Conservation (phyloP, 2,797 vertebrate genomes). For the Rhynchotus rufescens region DNA sequence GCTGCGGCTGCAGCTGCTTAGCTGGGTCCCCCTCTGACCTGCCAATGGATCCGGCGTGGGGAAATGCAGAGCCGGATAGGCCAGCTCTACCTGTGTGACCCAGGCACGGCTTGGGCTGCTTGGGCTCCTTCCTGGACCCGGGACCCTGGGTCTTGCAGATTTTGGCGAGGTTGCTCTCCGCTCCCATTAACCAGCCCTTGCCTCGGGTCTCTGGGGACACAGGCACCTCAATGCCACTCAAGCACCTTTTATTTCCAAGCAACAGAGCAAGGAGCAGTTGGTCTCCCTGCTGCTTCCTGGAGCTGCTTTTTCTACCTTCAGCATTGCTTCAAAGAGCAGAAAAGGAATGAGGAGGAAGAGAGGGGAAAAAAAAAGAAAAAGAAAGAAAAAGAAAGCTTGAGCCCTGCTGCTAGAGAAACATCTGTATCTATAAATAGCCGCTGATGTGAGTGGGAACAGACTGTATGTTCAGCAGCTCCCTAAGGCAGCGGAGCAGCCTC, state of each 20-base stretch:
- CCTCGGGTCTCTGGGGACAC: neutral
- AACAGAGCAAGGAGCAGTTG: accelerated
- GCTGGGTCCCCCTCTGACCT: too few species aligned
- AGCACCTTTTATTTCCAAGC: neutral
- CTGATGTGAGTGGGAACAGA: slow-evolving; percentile 50
- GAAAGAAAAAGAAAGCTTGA: neutral
- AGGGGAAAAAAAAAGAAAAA: neutral
- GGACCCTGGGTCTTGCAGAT: neutral
- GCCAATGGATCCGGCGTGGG: neutral
- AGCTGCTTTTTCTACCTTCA: neutral
- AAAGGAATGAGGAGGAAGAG: neutral
- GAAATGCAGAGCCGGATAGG: neutral
- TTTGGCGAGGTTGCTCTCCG: neutral
- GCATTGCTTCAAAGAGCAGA: neutral
- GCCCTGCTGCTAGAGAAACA: slow-evolving; percentile 54
- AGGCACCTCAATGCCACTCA: neutral
- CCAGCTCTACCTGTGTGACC: neutral
- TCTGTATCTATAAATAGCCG: slow-evolving; percentile 65
- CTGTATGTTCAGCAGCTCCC: slow-evolving; percentile 59
- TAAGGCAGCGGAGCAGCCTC: neutral
- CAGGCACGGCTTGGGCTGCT: neutral
- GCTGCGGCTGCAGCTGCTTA: neutral
- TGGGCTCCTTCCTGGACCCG: too few species aligned
- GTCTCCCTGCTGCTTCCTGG: neutral
- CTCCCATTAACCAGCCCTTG: neutral